A percentile compares a stretch with the other conserved stretches of the same genome.
Conservation (phyloP, 2,113 vertebrate species). For the Labeo catla region DNA sequence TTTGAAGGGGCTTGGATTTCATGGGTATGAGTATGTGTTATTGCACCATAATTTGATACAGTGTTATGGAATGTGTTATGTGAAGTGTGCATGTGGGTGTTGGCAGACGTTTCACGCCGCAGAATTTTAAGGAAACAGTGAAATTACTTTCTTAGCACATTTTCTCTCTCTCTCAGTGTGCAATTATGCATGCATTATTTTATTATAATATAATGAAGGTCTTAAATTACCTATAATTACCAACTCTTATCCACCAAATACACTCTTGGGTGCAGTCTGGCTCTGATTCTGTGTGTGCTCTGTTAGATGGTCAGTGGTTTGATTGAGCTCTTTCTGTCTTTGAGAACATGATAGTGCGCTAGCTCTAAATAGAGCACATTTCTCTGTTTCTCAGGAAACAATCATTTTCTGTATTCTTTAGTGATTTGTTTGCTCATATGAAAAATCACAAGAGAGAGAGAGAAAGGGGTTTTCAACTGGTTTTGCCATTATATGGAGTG, state of each 20-base stretch:
- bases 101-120: conserved; percentile 19
- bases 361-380: background rate
- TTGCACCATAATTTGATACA: conserved; percentile 22
- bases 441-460: background rate
- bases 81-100: conserved; percentile 15
- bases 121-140: conserved; percentile 20
- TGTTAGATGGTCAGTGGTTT: conserved; percentile 5
- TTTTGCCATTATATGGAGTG: background rate
- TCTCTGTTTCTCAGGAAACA: background rate
- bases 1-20: conserved; percentile 19
- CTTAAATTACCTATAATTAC: conserved; percentile 30
- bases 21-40: conserved; percentile 36
- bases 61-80: conserved; percentile 24
- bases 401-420: background rate
- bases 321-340: conserved; percentile 6
- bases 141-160: conserved; percentile 12
- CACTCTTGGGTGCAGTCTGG: background rate
- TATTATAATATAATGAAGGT: conserved; percentile 10
- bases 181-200: conserved; percentile 10
- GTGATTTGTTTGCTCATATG: background rate
- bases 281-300: conserved; percentile 18
- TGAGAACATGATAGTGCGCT: background rate
- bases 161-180: background rate
- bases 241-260: background rate
- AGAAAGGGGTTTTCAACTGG: background rate